phyloP scores from a whole-genome alignment of 2,888 invertebrate genomes.

The Omphaloscelis lunosa region DNA sequence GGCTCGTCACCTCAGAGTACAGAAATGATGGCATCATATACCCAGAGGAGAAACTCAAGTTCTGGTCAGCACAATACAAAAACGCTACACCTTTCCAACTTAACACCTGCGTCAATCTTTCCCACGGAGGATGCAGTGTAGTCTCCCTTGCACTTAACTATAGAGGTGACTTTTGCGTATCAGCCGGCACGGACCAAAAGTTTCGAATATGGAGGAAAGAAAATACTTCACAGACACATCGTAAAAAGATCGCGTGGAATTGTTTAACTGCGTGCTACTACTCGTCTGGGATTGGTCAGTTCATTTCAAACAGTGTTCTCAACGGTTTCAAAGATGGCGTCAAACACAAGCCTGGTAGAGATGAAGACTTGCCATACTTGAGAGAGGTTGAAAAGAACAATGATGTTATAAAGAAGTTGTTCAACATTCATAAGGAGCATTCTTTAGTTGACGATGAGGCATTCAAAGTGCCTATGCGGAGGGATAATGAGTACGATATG shows the following conservation, averaged over 20 bases:
- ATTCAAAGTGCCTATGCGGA: slow-evolving; percentile 67
- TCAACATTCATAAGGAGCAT: slow-evolving; percentile 82
- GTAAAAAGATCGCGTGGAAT: slow-evolving; percentile 75
- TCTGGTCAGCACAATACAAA: slow-evolving; percentile 79
- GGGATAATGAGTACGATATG: slow-evolving; percentile 79
- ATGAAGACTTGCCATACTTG: slow-evolving; percentile 76
- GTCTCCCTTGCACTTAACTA: slow-evolving; percentile 81
- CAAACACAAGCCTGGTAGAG: slow-evolving; percentile 61
- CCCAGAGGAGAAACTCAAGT: slow-evolving; percentile 87
- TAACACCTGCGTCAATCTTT: slow-evolving; percentile 85
- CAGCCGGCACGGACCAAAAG: slow-evolving; percentile 86
- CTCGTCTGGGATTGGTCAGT: slow-evolving; percentile 83
- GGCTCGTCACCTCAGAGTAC: slow-evolving; percentile 87
- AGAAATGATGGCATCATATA: slow-evolving; percentile 84
- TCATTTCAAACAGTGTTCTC: slow-evolving; percentile 78
- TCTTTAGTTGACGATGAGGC: slow-evolving; percentile 63
- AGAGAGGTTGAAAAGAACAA: slow-evolving; percentile 65
- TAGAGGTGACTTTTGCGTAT: slow-evolving; percentile 84
- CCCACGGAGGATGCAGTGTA: slow-evolving; percentile 86
- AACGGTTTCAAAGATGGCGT: slow-evolving; percentile 81
- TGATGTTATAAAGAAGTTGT: slow-evolving; percentile 80
- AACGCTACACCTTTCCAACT: slow-evolving; percentile 78
- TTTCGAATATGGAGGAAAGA: slow-evolving; percentile 85
- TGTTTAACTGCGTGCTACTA: slow-evolving; percentile 88
- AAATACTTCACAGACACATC: slow-evolving; percentile 65